Conservation (phyloP, 2,888 invertebrate species). For the Spilosoma lubricipeda region DNA sequence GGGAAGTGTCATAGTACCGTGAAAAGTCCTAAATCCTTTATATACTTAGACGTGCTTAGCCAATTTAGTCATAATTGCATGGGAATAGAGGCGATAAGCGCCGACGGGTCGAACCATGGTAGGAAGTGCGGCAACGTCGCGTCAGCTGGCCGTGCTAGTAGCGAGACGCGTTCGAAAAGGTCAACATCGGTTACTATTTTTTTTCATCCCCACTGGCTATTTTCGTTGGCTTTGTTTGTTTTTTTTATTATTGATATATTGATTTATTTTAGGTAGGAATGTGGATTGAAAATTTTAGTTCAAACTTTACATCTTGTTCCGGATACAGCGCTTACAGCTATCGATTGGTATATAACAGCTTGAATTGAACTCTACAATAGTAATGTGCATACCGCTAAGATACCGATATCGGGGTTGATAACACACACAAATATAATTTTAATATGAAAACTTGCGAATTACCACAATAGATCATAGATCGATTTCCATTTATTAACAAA, state of each 20-base stretch:
- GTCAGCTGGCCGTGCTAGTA: constrained; percentile 85
- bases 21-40: constrained; percentile 81
- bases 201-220: constrained; percentile 75
- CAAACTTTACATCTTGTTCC: constrained; percentile 27
- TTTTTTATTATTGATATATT: constrained; percentile 66
- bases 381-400: constrained; percentile 29
- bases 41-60: constrained; percentile 70
- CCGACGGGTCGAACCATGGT: constrained; percentile 66
- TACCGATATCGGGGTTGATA: constrained; percentile 30
- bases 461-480: constrained; percentile 37
- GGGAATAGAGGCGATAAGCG: constrained; percentile 80
- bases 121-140: constrained; percentile 80
- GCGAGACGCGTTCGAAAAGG: constrained; percentile 82
- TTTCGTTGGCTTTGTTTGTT: constrained; percentile 74
- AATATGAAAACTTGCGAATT: constrained; percentile 31
- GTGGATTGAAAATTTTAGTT: constrained; percentile 41
- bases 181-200: constrained; percentile 84
- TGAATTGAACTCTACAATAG: constrained; percentile 33
- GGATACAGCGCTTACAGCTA: constrained; percentile 28
- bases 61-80: constrained; percentile 60
- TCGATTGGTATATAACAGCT: constrained; percentile 43
- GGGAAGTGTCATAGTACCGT: constrained; percentile 76
- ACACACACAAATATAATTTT: constrained; percentile 23
- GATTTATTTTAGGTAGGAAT: constrained; percentile 54
- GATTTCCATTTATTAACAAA: constrained; percentile 40